Conservation (phyloP, 2,797 vertebrate species). For the Semotilus atromaculatus region DNA sequence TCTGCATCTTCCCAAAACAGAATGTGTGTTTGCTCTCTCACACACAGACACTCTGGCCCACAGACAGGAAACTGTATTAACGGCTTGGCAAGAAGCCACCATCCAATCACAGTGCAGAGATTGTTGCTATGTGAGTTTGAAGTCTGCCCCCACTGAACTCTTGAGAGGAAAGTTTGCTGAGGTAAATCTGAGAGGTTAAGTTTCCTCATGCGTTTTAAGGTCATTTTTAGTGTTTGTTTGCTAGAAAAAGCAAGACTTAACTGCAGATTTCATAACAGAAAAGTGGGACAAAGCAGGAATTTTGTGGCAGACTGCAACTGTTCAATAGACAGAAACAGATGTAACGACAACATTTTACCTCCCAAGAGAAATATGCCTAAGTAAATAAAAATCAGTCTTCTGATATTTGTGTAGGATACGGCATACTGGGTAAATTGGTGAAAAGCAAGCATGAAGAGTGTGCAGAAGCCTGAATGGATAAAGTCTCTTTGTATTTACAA, state of each 20-base stretch:
- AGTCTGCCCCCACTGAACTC: constrained; percentile 79
- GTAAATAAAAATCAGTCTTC: constrained; percentile 12
- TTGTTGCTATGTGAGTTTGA: constrained; percentile 91
- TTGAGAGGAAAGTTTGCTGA: constrained; percentile 50
- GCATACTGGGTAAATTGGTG: constrained; percentile 1
- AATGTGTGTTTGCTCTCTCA: constrained; percentile 67
- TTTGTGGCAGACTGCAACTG: constrained; percentile 21
- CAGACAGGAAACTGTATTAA: constrained; percentile 79
- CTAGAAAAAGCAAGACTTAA: not conserved
- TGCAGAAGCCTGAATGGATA: constrained; percentile 39
- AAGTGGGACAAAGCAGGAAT: constrained; percentile 1
- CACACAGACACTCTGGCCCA: constrained; percentile 61
- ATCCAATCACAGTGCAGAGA: constrained; percentile 82
- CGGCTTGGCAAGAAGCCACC: constrained; percentile 65
- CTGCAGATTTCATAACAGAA: not conserved
- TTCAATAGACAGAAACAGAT: not conserved
- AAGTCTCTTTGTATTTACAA: constrained; percentile 57
- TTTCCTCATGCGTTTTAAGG: not conserved
- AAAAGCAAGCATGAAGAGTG: constrained; percentile 21
- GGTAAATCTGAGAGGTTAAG: constrained; percentile 27
- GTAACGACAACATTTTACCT: not conserved
- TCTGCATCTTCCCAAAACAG: constrained; percentile 78
- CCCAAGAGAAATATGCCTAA: constrained; percentile 4
- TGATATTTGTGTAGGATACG: constrained; percentile 29
- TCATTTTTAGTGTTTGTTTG: not conserved